phyloP scores from a whole-genome alignment of 2,888 invertebrate genomes.

The Saturnia pavonia region DNA sequence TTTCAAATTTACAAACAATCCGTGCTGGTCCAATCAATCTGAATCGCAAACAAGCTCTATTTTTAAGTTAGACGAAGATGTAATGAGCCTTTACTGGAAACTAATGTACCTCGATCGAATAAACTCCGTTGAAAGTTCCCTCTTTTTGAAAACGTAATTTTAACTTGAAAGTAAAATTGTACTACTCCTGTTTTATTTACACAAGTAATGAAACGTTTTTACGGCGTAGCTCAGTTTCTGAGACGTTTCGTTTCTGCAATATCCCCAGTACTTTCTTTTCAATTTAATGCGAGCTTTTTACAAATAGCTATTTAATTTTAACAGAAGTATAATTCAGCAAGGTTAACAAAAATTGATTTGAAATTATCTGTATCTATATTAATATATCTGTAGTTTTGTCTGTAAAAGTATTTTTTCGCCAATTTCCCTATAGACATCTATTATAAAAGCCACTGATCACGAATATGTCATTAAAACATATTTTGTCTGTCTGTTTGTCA shows the following conservation, averaged over 20 bases:
- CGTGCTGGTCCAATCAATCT: neutral
- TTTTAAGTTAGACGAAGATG: neutral
- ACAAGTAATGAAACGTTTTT: constrained; percentile 6
- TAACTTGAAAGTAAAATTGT: neutral
- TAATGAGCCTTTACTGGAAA: neutral
- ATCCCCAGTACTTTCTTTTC: neutral
- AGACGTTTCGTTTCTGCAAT: neutral
- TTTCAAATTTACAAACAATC: neutral
- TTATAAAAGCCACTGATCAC: too few relatives aligned
- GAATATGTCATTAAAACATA: too few relatives aligned
- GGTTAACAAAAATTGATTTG: neutral
- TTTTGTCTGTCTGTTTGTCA: too few relatives aligned
- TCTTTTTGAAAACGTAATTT: constrained; percentile 1
- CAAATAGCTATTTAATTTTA: neutral
- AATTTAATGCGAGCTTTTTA: neutral
- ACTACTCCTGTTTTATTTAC: neutral
- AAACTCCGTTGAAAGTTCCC: neutral
- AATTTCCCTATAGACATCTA: too few relatives aligned
- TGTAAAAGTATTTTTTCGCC: too few relatives aligned
- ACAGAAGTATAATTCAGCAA: neutral
- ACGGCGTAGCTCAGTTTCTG: neutral
- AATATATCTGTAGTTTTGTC: too few relatives aligned
- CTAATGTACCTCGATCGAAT: neutral
- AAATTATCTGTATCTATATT: neutral
- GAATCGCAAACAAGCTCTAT: neutral